Base-by-base conservation (phyloP, 1,140 invertebrate species). In the Bombus ignitus region DNA sequence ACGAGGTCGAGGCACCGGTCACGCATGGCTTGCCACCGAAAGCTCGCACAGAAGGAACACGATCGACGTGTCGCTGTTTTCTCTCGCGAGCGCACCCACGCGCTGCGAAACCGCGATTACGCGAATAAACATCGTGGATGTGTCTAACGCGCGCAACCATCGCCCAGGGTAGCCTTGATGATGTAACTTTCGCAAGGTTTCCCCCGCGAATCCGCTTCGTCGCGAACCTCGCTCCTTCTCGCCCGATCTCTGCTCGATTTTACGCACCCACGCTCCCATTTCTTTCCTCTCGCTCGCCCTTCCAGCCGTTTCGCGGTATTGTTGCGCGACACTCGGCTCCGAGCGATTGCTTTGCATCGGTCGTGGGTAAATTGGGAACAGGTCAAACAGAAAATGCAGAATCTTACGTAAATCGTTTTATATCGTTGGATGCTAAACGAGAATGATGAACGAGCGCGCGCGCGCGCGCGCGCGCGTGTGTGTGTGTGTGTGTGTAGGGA, bases 131-230 rank as follows among this genome's bases (percentile, higher is more conserved):
- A 13, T 39, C 10, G 68, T 39, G 37, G 89, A 90, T 87, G 80
- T 81, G 35, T 65, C 65, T 57, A 28, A 62, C 57, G 42, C 85
- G 88, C 32, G 73, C 90, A 85, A 89, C 86, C 85, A 89, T 91
- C 85, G 85, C 59, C 44, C 57, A 15, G 65, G 44, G 70, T 89
- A 92, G 91, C 92, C 92, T 92, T 91, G 91, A 87, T 94, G 92
- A 94, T 92, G 92, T 92, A 93, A 93, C 92, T 90, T 90, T 93
- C 92, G 89, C 92, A 92, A 93, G 92, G 92, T 92, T 92, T 92
- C 89, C 87, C 81, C 81, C 74, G 78, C 28, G 28, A 75, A 22
- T 13, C 13, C 74, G 85, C 89, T 88, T 88, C 81, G 85, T 87
- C 71, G 72, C 81, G 72, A 37, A 28, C 68, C 62, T 9, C 8